A percentile compares a stretch with the other conserved stretches of the same genome.
Evolutionary conservation across 1,140 invertebrate species (phyloP).

Genomic region (Drosophila ananassae): DNA sequence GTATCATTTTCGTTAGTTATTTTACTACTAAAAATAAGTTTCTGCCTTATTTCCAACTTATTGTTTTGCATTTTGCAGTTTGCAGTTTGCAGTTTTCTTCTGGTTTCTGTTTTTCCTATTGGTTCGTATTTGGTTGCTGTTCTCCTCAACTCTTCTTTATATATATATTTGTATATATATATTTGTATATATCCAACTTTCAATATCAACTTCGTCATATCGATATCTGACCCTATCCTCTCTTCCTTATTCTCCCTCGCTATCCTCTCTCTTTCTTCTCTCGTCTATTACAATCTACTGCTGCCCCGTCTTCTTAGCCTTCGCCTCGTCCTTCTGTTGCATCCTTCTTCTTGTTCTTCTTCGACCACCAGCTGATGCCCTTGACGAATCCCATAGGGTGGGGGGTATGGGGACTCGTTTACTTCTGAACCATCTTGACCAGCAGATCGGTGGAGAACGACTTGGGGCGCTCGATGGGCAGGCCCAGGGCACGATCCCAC

Average conservation of each 20-base stretch:
- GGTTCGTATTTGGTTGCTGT: conserved; percentile 70
- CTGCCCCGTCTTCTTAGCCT: conserved; percentile 14
- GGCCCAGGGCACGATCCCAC: conserved; percentile 97
- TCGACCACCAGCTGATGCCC: conserved; percentile 7
- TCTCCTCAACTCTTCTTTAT: conserved; percentile 11
- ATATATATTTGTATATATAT: conserved; percentile 2
- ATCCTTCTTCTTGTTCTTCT: not conserved
- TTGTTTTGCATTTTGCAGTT: conserved; percentile 67
- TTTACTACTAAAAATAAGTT: conserved; percentile 77
- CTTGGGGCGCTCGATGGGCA: conserved; percentile 98
- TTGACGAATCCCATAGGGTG: not conserved
- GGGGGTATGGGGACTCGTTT: conserved; percentile 26
- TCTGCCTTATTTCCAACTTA: conserved; percentile 74
- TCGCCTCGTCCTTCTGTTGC: not conserved
- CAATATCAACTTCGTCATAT: conserved; percentile 42
- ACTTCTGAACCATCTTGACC: conserved; percentile 82
- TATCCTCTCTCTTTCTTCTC: conserved; percentile 5
- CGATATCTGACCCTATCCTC: conserved; percentile 11
- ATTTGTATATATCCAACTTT: conserved; percentile 34
- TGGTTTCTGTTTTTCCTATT: conserved; percentile 46
- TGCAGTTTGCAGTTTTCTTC: conserved; percentile 48
- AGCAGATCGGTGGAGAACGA: conserved; percentile 86
- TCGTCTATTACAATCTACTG: conserved; percentile 50
- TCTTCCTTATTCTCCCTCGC: not conserved
- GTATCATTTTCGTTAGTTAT: conserved; percentile 53